phyloP scores from a whole-genome alignment of 1,140 invertebrate genomes.

The Cyrtorhinus lividipennis region DNA sequence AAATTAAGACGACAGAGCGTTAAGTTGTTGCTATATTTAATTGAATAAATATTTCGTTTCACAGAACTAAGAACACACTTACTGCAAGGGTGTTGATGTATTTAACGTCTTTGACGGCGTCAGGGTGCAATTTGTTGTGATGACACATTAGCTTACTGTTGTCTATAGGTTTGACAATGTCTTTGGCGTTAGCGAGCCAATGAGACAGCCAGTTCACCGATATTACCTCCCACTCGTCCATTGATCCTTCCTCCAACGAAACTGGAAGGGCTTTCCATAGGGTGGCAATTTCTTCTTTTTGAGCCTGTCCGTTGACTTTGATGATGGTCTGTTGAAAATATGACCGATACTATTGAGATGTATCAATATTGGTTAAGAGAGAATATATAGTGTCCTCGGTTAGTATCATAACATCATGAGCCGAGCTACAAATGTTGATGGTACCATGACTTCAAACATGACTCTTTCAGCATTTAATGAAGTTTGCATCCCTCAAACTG shows the following conservation, averaged over 20 bases:
- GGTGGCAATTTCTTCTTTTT: conserved; percentile 17
- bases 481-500: too few relatives aligned
- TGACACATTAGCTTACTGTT: conserved; percentile 22
- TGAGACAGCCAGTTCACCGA: conserved; percentile 22
- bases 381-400: too few relatives aligned
- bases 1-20: conserved; percentile 18
- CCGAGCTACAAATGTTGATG: too few relatives aligned
- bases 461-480: too few relatives aligned
- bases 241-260: not conserved
- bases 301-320: conserved; percentile 11
- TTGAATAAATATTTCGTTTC: too few relatives aligned
- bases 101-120: conserved; percentile 20
- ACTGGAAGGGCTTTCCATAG: conserved; percentile 17
- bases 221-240: conserved; percentile 21
- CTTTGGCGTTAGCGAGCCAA: conserved; percentile 21
- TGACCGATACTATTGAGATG: not conserved
- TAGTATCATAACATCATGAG: too few relatives aligned
- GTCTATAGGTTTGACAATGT: conserved; percentile 19
- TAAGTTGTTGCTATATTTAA: too few relatives aligned
- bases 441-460: too few relatives aligned
- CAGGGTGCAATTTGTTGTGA: conserved; percentile 24
- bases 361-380: not conserved
- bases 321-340: not conserved
- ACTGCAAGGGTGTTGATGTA: conserved; percentile 23
- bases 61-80: conserved; percentile 13